phyloP scores from a whole-genome alignment of 2,797 vertebrate genomes.

The Cephalopachus bancanus region DNA sequence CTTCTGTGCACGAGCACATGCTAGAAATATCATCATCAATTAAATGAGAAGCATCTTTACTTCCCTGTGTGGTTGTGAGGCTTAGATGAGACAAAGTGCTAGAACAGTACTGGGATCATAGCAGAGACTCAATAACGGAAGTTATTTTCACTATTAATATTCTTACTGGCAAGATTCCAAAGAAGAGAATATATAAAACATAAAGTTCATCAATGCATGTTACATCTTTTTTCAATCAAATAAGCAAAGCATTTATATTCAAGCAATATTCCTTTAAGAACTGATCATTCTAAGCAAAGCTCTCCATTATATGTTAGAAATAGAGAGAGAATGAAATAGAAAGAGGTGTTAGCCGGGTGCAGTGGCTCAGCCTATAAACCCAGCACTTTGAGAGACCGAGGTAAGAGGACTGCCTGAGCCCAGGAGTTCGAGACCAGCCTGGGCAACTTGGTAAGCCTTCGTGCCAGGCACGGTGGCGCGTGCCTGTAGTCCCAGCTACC shows the following conservation, averaged over 20 bases:
- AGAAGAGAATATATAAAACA: constrained; percentile 15
- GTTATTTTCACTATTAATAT: constrained; percentile 36
- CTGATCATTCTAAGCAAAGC: constrained; percentile 8
- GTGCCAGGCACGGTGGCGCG: too few species aligned
- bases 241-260: constrained; percentile 23
- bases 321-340: constrained; percentile 12
- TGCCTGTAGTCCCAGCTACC: too few species aligned
- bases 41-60: background rate
- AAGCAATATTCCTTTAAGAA: constrained; percentile 57
- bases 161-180: constrained; percentile 41
- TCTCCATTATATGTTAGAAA: constrained; percentile 48
- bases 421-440: too few species aligned
- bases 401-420: too few species aligned
- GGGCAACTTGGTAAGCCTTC: too few species aligned
- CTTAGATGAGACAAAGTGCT: constrained; percentile 31
- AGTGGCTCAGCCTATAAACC: too few species aligned
- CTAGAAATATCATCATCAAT: constrained; percentile 12
- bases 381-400: too few species aligned
- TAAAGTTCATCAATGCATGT: background rate
- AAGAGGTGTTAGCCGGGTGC: background rate
- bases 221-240: constrained; percentile 15
- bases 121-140: background rate
- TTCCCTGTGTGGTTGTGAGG: background rate
- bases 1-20: background rate
- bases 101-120: background rate